Evolutionary conservation across 2,113 vertebrate species (phyloP), one percentile per base, ranked within the genome.

Genomic region (Phylloscopus trochiloides): DNA sequence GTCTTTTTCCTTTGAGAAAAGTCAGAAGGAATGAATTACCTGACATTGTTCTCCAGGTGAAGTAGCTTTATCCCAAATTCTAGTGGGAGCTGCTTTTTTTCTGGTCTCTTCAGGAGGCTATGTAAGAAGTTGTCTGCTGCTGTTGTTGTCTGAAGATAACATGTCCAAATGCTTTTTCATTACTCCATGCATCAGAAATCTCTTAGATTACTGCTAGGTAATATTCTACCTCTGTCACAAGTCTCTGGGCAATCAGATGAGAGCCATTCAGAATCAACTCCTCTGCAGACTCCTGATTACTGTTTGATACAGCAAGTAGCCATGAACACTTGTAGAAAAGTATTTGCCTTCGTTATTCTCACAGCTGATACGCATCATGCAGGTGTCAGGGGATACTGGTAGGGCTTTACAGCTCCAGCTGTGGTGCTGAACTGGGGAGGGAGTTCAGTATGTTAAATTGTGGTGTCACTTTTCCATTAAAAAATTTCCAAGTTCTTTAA

Each of bases 381-480:
- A 65, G 9, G 25, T 7, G 24, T 9, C 24, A 59, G 42, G 20
- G 21, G 2, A 26, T 1, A 1, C 5, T 36, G 21, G 6, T 45
- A 32, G 5, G 26, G 4, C 20, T 54, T 36, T 77, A 77, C 0
- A 0, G 51, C 14, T 57, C 24, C 45, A 59, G 16, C 19, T 24
- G 2, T 29, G 19, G 8, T 34, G 22, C n/a, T 70, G 59, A 71
- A 24, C 47, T 51, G 59, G 13, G 36, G 36, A 71, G 31, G 31
- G 10, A 84, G 7, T 36, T 94, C 29, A 43, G 12, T 42, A 5
- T 8, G 11, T 48, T 75, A 72, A 4, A 4, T 17, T 20, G 17
- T 32, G 40, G 25, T 45, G 16, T 14, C 5, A 66, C 29, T 86
- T 82, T 86, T 74, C 21, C 14, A 48, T 75, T 79, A 21, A 22